These are phyloP conservation scores for Malacoraja senta DNA, from an alignment of 2,797 vertebrate species.

Conservation along the genomic window DNA sequence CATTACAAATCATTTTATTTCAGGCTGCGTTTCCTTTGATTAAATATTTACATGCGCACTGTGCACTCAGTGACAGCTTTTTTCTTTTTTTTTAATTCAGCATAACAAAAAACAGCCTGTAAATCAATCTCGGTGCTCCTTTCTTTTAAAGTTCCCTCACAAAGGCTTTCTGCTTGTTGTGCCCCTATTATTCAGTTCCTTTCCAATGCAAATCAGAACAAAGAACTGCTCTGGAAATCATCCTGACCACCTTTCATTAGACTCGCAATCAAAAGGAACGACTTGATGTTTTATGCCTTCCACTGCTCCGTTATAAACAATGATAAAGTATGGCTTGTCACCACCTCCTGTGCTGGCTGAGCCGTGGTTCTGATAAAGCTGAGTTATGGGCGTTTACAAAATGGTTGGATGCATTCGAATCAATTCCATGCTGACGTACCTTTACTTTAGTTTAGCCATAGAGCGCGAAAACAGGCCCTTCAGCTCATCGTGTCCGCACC, in stretches of 20 bases:
- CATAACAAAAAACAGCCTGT: conserved; percentile 49
- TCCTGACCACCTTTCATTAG: conserved; percentile 49
- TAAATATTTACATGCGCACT: conserved; percentile 26
- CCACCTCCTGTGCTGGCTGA: background rate
- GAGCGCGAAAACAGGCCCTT: too few relatives aligned
- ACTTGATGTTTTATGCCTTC: background rate
- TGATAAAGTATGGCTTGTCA: conserved; percentile 19
- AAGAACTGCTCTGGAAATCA: conserved; percentile 54
- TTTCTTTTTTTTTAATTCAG: conserved; percentile 40
- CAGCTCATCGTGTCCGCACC: too few relatives aligned
- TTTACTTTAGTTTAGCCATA: too few relatives aligned
- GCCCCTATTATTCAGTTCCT: conserved; percentile 42
- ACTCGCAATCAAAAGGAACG: conserved; percentile 42
- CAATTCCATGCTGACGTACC: background rate
- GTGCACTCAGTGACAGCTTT: conserved; percentile 36
- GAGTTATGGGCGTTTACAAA: background rate
- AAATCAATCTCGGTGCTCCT: conserved; percentile 52
- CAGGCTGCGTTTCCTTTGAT: conserved; percentile 20
- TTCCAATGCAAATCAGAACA: conserved; percentile 55
- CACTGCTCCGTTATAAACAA: conserved; percentile 3
- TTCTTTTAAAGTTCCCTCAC: conserved; percentile 51
- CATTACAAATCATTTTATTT: conserved; percentile 28
- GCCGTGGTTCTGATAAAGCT: background rate
- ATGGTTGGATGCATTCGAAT: background rate
- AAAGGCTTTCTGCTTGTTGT: conserved; percentile 45